Base-by-base conservation (phyloP, 2,113 vertebrate species). In the Psophia crepitans region DNA sequence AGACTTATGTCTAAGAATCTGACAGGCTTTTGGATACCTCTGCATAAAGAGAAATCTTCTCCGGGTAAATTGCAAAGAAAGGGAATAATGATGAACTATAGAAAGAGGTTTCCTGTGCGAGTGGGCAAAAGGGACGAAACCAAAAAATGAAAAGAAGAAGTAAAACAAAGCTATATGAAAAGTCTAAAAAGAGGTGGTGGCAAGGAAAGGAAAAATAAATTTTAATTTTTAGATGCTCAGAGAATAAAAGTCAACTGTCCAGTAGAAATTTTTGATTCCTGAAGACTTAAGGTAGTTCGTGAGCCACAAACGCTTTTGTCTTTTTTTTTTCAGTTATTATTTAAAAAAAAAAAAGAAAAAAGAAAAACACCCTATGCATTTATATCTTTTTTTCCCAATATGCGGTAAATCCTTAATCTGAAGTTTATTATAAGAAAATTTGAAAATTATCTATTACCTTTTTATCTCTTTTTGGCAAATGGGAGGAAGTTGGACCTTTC, bases 281-380 rank as follows among this genome's bases (percentile, higher is more conserved):
- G 15, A 70, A 74, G 23, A 20, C 3, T 69, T 53, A 12, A 1
- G 39, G 20, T 6, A 63, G 8, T 43, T 68, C 10, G 5, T 58
- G 14, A 76, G 18, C 14, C 17, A 44, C 21, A 70, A 76, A 70
- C 65, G 6, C 2, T 57, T 81, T 56, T 85, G 21, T 32, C 1
- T 3, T 48, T 28, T 8, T 73, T 54, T 23, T n/a, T 27, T n/a
- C n/a, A 14, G 8, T 85, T 37, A 32, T 43, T 70, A n/a, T 33
- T 37, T 21, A 46, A 16, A 46, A 46, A 15, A 46, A 46, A 20
- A 51, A 35, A 49, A 54, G 22, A 12, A 21, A 58, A 58, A 70
- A 10, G 1, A n/a, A n/a, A n/a, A n/a, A n/a, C n/a, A n/a, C n/a
- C 21, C 1, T n/a, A 11, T n/a, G 14, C 1, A 1, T 22, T 73